Evolutionary conservation across 2,888 invertebrate genomes (phyloP).

Genomic region (Orchestes rusci): DNA sequence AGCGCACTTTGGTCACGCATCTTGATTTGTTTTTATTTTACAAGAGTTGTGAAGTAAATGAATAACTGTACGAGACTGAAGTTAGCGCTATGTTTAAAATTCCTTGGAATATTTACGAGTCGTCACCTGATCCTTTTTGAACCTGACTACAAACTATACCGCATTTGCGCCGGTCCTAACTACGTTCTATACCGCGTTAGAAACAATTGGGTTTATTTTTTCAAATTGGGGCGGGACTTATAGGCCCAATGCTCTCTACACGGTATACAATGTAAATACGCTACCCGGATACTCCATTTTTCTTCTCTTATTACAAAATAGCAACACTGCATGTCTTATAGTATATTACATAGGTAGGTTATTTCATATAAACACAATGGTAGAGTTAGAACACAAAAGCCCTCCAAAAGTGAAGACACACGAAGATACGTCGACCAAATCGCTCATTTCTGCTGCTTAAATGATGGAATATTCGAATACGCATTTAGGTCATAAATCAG

Average conservation of each 20-base stretch:
- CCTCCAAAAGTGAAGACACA: no score
- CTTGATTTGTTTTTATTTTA: conserved; percentile 6
- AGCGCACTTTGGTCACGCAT: conserved; percentile 6
- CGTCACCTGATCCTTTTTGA: neutral
- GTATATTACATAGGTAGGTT: no score
- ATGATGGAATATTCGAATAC: no score
- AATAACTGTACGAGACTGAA: neutral
- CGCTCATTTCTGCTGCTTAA: no score
- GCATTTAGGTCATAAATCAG: no score
- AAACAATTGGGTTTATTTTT: neutral
- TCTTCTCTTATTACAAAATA: no score
- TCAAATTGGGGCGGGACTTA: conserved; percentile 7
- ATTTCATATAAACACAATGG: no score
- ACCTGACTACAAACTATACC: conserved; percentile 6
- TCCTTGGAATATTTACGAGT: conserved; percentile 4
- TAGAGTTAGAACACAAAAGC: no score
- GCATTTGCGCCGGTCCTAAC: conserved; percentile 6
- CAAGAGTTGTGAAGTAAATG: conserved; percentile 6
- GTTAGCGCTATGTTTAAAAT: neutral
- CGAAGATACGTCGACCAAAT: no score
- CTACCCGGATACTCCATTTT: no score
- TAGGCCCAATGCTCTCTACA: conserved; percentile 7
- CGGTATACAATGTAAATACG: conserved; percentile 11
- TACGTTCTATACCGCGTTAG: conserved; percentile 10
- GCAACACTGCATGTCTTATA: no score